These are phyloP conservation scores for Sebastes oblongus DNA, from an alignment of 2,797 vertebrate genomes.

Conservation along the genomic window DNA sequence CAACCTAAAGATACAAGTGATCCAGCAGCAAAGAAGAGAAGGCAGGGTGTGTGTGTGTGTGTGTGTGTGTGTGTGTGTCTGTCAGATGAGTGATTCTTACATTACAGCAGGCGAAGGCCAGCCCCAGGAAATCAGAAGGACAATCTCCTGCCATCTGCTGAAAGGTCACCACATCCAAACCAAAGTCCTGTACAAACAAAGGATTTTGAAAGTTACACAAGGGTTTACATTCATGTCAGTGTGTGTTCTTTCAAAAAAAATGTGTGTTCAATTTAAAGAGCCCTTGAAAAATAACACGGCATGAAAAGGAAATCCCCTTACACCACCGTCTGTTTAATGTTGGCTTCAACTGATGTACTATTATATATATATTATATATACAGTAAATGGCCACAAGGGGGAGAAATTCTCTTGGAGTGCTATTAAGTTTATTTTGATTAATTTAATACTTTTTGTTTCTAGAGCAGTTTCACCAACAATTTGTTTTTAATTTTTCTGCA, in stretches of 20 bases:
- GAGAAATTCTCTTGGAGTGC: not conserved
- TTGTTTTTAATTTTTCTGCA: not conserved
- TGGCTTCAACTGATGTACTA: not conserved
- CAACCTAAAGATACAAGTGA: not conserved
- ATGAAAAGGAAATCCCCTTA: not conserved
- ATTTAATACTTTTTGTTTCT: not conserved
- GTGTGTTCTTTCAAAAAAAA: not conserved
- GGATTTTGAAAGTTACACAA: not conserved
- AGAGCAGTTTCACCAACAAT: not conserved
- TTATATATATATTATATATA: too few species aligned
- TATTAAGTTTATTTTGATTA: not conserved
- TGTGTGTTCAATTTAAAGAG: not conserved
- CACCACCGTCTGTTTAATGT: not conserved
- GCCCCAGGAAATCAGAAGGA: conserved; percentile 86
- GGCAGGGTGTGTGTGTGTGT: not conserved
- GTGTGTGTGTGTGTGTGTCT: too few species aligned
- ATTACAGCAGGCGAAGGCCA: conserved; percentile 91
- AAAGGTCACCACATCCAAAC: conserved; percentile 89
- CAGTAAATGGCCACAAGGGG: conserved; percentile 26
- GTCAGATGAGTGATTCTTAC: conserved; percentile 78
- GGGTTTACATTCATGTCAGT: not conserved
- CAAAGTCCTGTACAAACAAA: conserved; percentile 86
- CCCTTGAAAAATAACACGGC: not conserved
- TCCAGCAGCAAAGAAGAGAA: not conserved
- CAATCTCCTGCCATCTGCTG: conserved; percentile 89